A percentile compares a stretch with the other conserved stretches of the same genome.
Conservation (phyloP, 2,888 invertebrate genomes). For the Oeneis ivallda region DNA sequence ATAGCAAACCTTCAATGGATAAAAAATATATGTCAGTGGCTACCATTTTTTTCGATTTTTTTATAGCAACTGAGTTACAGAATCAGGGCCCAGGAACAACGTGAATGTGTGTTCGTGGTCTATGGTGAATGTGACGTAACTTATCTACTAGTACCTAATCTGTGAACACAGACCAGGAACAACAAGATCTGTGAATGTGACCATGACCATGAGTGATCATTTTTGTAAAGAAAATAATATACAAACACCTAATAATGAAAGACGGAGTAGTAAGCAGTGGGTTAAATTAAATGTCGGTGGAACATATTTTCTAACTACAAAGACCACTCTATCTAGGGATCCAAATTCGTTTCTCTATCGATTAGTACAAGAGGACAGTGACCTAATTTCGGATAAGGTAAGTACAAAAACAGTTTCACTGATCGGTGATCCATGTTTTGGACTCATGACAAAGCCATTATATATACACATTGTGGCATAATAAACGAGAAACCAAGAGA, state of each 20-base stretch:
- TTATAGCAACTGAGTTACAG: too few species aligned
- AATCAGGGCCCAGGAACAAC: too few species aligned
- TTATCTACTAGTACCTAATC: too few species aligned
- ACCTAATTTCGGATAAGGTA: slow-evolving; percentile 98
- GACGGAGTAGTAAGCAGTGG: slow-evolving; percentile 94
- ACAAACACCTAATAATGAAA: slow-evolving; percentile 84
- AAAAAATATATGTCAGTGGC: too few species aligned
- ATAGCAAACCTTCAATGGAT: too few species aligned
- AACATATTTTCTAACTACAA: slow-evolving; percentile 97
- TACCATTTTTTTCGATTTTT: too few species aligned
- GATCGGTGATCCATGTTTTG: slow-evolving; percentile 25
- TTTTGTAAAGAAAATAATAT: slow-evolving; percentile 76
- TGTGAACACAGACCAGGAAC: too few species aligned
- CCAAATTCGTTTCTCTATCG: slow-evolving; percentile 98
- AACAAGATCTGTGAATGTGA: too few species aligned
- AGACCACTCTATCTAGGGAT: slow-evolving; percentile 97
- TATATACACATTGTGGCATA: too few species aligned
- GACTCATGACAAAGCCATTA: slow-evolving; percentile 22
- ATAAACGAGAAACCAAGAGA: too few species aligned
- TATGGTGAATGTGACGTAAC: too few species aligned
- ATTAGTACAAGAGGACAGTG: slow-evolving; percentile 97
- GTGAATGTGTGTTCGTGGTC: too few species aligned
- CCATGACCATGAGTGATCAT: slow-evolving; percentile 72
- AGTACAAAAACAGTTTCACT: slow-evolving; percentile 58
- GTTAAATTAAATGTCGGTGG: slow-evolving; percentile 99